Base-by-base conservation (phyloP, 2,888 invertebrate genomes). In the Amorpha juglandis region DNA sequence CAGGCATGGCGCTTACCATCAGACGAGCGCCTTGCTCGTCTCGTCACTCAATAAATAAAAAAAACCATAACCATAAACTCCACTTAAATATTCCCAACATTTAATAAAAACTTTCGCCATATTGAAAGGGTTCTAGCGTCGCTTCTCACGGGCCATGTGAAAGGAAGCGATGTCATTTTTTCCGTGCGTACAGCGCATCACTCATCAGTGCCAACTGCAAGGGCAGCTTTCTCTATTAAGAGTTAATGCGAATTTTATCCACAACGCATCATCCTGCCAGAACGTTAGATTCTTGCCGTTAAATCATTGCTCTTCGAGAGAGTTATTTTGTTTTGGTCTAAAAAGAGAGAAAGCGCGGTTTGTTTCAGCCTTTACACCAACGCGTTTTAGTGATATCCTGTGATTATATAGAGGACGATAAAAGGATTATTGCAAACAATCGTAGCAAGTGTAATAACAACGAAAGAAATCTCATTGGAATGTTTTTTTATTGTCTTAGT, bases 221-320 rank as follows among this genome's bases (percentile, higher is more conserved):
- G 55, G 58, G 55, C 21, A 16, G 51, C 64, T 65, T 65, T 65
- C 64, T 58, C 55, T 58, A 45, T 45, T 21, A 14, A 63, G 42
- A 12, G 8, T n/a, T 45, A 58, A 58, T 48, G 48, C 8, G 21
- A 64, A 35, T 55, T 47, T 48, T 65, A 65, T 47, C 58, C 35
- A 35, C 35, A 19, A 35, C 16, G 19, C 19, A 65, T 58, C 64
- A 65, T 58, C 64, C 58, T 47, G 35, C n/a, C 45, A n/a, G 27
- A 47, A 80, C 80, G 84, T 74, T 75, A 83, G 79, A 85, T 87
- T 87, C 87, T 84, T 82, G 81, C 75, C 74, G 78, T 74, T 80
- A 79, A 83, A 81, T 81, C 81, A 80, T 74, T 75, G 72, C 78
- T 81, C 77, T 77, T 76, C 68, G 70, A 75, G 71, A 78, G 75